These are phyloP conservation scores for Polydrusus cervinus DNA, from an alignment of 2,888 invertebrate species.

Conservation along the genomic window DNA sequence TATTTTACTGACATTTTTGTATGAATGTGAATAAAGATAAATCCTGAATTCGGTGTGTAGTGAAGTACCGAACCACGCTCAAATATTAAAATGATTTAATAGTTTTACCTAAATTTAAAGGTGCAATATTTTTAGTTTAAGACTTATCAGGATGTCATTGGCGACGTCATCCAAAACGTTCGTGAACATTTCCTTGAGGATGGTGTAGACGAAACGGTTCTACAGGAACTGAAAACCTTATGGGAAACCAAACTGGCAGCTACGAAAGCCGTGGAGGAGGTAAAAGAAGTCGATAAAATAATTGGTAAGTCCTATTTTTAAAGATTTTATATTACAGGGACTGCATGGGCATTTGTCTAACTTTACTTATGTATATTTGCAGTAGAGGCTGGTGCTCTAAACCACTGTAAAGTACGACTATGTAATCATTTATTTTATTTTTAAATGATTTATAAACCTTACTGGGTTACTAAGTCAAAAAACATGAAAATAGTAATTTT, in stretches of 20 bases:
- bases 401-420: no score
- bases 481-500: constrained; percentile 1
- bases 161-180: constrained; percentile 95
- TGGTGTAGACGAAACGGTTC: constrained; percentile 96
- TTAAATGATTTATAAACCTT: not conserved
- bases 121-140: constrained; percentile 54
- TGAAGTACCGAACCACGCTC: no score
- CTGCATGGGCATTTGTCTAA: no score
- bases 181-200: constrained; percentile 97
- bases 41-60: no score
- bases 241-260: constrained; percentile 93
- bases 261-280: constrained; percentile 90
- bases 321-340: no score
- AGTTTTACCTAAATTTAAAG: no score
- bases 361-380: no score
- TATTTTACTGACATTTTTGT: no score
- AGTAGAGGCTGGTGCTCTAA: no score
- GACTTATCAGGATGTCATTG: constrained; percentile 94
- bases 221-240: constrained; percentile 94
- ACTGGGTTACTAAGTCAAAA: constrained; percentile 3
- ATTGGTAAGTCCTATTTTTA: constrained; percentile 47
- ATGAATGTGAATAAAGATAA: no score
- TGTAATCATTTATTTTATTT: no score
- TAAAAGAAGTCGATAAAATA: constrained; percentile 58
- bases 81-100: no score